Base-by-base conservation (phyloP, 2,113 vertebrate species). In the Machaerirhynchus nigripectus region DNA sequence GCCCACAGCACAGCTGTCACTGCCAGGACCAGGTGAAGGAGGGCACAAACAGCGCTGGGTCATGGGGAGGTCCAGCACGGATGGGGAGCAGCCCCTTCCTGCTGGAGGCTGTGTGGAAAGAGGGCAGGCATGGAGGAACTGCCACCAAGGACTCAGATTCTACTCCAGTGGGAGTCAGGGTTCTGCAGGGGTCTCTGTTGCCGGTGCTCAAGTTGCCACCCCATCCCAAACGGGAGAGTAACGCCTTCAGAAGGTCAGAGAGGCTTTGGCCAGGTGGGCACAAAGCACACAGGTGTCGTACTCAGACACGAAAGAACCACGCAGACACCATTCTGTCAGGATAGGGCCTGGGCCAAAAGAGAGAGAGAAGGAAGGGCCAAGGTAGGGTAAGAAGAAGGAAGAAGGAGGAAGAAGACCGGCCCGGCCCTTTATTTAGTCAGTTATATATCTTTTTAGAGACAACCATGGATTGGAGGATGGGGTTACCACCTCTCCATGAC, bases 1-100 rank as follows among this genome's bases (percentile, higher is more conserved):
- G 40, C 30, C 44, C 22, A 27, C 3, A 8, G n/a, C 35, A 52
- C 0, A 0, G 14, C 13, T 0, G 0, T 26, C 71, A 40, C 18
- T 13, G 1, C 31, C 3, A 2, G 33, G 27, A 35, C 19, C 5
- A 3, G 22, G 14, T 17, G 52, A 56, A 57, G 56, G n/a, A 84
- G 40, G 24, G 17, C 52, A 55, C 1, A 0, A 5, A 14, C 3
- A 1, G 10, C 3, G 1, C 49, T 79, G 68, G 65, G 55, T 44
- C 33, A 47, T 0, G 2, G 10, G 7, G 13, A 87, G 19, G 12
- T 28, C 20, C 14, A 24, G 52, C 47, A 47, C 3, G 10, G 27
- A 61, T 8, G 19, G 50, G 31, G 55, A 69, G 49, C 37, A 42
- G 15, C 35, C 19, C 31, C 22, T 28, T n/a, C 23, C 28, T 68